A percentile compares a stretch with the other conserved stretches of the same genome.
phyloP scores from a whole-genome alignment of 2,113 vertebrate species.

The Nothocercus nigrocapillus region DNA sequence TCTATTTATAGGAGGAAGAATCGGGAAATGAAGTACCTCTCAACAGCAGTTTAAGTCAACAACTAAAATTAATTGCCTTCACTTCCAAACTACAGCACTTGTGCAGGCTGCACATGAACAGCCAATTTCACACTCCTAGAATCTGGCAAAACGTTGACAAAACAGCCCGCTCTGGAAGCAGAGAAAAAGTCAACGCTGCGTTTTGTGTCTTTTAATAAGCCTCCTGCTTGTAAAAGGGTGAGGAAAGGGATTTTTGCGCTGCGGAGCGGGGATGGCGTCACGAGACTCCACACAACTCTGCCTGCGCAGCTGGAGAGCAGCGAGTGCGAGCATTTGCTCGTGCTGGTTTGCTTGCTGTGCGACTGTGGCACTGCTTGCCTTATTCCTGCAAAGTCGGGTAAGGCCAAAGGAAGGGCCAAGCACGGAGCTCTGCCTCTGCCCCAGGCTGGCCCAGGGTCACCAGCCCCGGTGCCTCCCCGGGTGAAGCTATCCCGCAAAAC shows the following conservation, averaged over 20 bases:
- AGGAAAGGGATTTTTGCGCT: not conserved
- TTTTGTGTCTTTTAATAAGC: not conserved
- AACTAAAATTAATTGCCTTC: conserved; percentile 85
- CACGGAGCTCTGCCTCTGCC: rapidly evolving
- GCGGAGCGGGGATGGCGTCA: not conserved
- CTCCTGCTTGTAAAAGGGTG: not conserved
- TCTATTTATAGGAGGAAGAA: conserved; percentile 77
- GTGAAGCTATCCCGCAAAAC: rapidly evolving
- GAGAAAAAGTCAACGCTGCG: not conserved
- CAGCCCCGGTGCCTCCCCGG: not conserved
- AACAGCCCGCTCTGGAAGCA: not conserved
- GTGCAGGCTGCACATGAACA: conserved; percentile 50
- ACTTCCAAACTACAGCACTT: conserved; percentile 66
- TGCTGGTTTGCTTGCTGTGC: rapidly evolving
- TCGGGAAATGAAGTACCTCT: conserved; percentile 79
- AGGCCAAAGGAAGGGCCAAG: rapidly evolving
- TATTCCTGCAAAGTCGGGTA: not conserved
- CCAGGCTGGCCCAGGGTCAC: not conserved
- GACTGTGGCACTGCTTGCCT: rapidly evolving
- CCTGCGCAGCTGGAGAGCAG: not conserved
- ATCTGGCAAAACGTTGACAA: conserved; percentile 43
- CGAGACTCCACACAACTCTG: not conserved
- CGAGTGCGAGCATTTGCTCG: not conserved
- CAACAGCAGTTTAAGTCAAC: conserved; percentile 83
- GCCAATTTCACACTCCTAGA: conserved; percentile 54